phyloP scores from a whole-genome alignment of 2,888 invertebrate species.

The Ptycholaimellus sp. region DNA sequence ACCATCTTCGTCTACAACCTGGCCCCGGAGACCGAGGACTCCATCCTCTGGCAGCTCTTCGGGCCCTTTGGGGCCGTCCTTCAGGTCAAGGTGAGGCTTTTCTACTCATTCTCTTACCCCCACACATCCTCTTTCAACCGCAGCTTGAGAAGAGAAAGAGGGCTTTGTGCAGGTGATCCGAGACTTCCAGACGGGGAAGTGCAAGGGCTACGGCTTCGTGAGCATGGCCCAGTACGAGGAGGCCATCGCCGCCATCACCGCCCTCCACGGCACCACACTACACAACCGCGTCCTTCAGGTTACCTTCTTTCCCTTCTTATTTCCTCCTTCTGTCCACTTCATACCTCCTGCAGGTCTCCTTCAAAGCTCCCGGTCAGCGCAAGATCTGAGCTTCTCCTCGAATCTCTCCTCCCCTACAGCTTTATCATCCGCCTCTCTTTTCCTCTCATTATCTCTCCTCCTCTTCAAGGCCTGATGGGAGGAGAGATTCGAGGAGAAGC shows the following conservation, averaged over 20 bases:
- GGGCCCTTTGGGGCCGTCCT: slow-evolving; percentile 91
- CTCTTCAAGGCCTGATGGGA: too few relatives aligned
- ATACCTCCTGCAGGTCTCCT: too few relatives aligned
- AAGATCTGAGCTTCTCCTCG: too few relatives aligned
- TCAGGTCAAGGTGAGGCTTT: slow-evolving; percentile 50
- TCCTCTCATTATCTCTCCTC: too few relatives aligned
- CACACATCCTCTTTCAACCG: background rate
- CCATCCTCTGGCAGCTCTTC: slow-evolving; percentile 72
- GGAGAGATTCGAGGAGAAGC: too few relatives aligned
- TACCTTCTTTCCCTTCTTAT: too few relatives aligned
- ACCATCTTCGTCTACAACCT: slow-evolving; percentile 78
- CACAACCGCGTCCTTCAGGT: slow-evolving; percentile 85
- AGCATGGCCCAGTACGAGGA: slow-evolving; percentile 97
- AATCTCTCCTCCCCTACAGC: too few relatives aligned
- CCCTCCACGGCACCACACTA: slow-evolving; percentile 77
- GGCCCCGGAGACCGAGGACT: slow-evolving; percentile 70
- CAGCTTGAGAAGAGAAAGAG: background rate
- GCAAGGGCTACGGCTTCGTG: slow-evolving; percentile 92
- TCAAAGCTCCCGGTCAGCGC: too few relatives aligned
- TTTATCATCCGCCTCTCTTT: too few relatives aligned
- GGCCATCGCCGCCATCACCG: slow-evolving; percentile 79
- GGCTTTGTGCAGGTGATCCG: slow-evolving; percentile 41
- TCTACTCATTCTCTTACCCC: background rate
- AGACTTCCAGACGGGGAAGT: slow-evolving; percentile 80
- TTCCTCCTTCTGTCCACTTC: too few relatives aligned